A percentile compares a stretch with the other conserved stretches of the same genome.
Conservation (phyloP, 2,797 vertebrate genomes). For the Typhlichthys eigenmanni region DNA sequence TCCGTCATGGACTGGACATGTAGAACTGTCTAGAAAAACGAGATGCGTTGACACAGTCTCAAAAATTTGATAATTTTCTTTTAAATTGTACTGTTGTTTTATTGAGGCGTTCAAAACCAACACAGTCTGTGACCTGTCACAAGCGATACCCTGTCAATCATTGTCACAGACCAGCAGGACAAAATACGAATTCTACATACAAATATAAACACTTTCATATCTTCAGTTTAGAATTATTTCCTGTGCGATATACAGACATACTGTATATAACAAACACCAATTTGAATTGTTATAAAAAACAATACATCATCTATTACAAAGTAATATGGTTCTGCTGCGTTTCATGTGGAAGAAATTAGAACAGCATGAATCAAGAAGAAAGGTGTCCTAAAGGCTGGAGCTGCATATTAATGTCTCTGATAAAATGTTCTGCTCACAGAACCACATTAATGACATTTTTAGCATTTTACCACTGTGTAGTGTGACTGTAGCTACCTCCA, state of each 20-base stretch:
- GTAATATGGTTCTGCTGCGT: not conserved
- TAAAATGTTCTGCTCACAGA: no score
- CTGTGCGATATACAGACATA: constrained; percentile 28
- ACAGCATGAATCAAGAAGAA: constrained; percentile 12
- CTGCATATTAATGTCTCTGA: not conserved
- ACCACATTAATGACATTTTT: no score
- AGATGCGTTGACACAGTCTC: not conserved
- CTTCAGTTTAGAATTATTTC: constrained; percentile 30
- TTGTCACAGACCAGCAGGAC: constrained; percentile 13
- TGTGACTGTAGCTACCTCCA: no score
- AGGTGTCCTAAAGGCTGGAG: not conserved
- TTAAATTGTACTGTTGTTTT: constrained; percentile 35
- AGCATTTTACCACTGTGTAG: no score
- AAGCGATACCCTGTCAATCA: constrained; percentile 19
- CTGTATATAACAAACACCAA: constrained; percentile 23
- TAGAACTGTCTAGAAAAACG: no score
- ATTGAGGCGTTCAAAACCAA: constrained; percentile 57
- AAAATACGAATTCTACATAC: constrained; percentile 14
- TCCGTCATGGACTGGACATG: no score
- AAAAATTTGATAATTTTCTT: not conserved
- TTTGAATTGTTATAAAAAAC: not conserved
- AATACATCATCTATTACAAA: constrained; percentile 25
- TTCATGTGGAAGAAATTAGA: not conserved
- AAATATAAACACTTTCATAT: constrained; percentile 47
- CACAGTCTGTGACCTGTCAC: constrained; percentile 32